Conservation (phyloP, 2,797 vertebrate species). For the Cyprinella venusta region DNA sequence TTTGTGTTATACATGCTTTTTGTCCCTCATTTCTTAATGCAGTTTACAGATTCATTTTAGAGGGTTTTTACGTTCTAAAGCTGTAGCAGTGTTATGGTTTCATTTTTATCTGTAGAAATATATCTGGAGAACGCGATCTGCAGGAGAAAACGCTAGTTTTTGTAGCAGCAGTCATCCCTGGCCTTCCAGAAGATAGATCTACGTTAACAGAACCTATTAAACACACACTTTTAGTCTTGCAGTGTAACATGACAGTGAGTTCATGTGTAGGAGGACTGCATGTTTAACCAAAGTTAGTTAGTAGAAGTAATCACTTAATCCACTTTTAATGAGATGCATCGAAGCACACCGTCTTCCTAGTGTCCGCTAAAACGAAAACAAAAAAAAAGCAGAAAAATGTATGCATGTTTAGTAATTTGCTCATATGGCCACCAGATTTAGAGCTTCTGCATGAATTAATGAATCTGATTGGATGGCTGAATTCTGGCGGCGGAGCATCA, state of each 20-base stretch:
- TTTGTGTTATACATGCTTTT: neutral
- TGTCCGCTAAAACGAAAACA: slow-evolving; percentile 16
- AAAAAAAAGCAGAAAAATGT: slow-evolving; percentile 10
- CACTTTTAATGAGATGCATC: slow-evolving; percentile 36
- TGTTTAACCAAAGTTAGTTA: slow-evolving; percentile 68
- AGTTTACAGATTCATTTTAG: neutral
- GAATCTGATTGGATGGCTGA: slow-evolving; percentile 21
- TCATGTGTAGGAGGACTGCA: slow-evolving; percentile 64
- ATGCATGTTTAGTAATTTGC: slow-evolving; percentile 41
- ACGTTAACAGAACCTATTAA: slow-evolving; percentile 8
- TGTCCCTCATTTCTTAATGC: slow-evolving; percentile 10
- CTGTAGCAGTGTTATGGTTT: slow-evolving; percentile 34
- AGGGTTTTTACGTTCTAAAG: neutral
- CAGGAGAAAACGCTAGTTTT: slow-evolving; percentile 62
- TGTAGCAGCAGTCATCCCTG: slow-evolving; percentile 68
- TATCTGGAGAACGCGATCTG: slow-evolving; percentile 13
- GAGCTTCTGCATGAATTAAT: slow-evolving; percentile 5
- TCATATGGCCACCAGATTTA: slow-evolving; percentile 35
- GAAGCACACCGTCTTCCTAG: slow-evolving; percentile 58
- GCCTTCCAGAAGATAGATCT: slow-evolving; percentile 60
- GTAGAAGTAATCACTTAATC: slow-evolving; percentile 54
- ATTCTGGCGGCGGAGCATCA: slow-evolving; percentile 23
- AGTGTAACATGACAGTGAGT: slow-evolving; percentile 35
- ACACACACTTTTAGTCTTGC: slow-evolving; percentile 30
- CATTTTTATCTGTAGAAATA: slow-evolving; percentile 15